Base-by-base conservation (phyloP, 2,888 invertebrate species). In the Apodemia zela region DNA sequence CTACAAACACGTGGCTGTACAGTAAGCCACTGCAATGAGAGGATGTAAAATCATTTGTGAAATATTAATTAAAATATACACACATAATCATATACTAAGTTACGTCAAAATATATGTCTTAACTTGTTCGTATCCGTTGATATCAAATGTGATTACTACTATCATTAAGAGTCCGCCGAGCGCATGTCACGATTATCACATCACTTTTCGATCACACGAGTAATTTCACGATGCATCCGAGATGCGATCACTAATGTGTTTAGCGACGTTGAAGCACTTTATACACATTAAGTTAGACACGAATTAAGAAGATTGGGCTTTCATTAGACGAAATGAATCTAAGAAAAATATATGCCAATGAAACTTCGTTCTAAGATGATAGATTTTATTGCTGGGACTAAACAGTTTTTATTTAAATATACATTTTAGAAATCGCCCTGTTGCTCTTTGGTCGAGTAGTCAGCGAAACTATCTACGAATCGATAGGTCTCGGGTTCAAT, bases 141-240 rank as follows among this genome's bases (percentile, higher is more conserved):
- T 29, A 61, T 58, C 35, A 35, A 63, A 54, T 61, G 49, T 62
- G 29, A 61, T 69, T 65, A 66, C 60, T 21, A 11, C 25, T 25
- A 62, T 63, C 59, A 64, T 64, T 65, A 65, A 66, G 47, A 47
- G 63, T 58, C 59, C 57, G 61, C 64, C 38, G 45, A 47, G 63
- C 65, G 63, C 62, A 63, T 51, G 49, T 61, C 61, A 25, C 59
- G 63, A 65, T 69, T 66, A 71, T 68, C 67, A 54, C 21, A 68
- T 71, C 58, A 54, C 54, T 51, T 68, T 67, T 70, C 68, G 61
- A 67, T 70, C 69, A 70, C 67, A 67, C 67, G 69, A 66, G 60
- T 61, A 61, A 69, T 71, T 66, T 67, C 65, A 21, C 63, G 47
- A 38, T 61, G 49, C 35, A 47, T 33, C 33, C 25, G 45, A 51